phyloP scores from a whole-genome alignment of 1,140 invertebrate species.

The Pachypeltis micranthus region DNA sequence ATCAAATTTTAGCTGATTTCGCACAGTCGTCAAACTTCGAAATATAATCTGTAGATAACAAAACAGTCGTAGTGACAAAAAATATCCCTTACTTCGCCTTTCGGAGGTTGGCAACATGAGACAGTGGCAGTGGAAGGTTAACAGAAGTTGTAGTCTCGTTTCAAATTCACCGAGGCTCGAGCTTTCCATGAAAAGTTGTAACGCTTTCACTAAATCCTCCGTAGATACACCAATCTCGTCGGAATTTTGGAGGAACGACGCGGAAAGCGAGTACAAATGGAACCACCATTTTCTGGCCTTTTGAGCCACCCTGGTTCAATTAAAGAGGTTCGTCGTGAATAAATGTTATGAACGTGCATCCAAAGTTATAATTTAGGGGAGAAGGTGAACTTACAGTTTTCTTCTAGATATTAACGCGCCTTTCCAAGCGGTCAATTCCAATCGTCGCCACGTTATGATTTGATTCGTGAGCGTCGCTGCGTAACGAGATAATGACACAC shows the following conservation, averaged over 20 bases:
- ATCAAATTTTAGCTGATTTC: too few relatives aligned
- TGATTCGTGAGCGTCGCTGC: constrained; percentile 59
- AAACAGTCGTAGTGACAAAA: too few relatives aligned
- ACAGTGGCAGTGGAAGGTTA: constrained; percentile 63
- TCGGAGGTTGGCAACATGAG: constrained; percentile 39
- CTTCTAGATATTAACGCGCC: constrained; percentile 46
- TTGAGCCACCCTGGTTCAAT: constrained; percentile 41
- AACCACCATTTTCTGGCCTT: constrained; percentile 80
- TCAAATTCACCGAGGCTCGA: constrained; percentile 74
- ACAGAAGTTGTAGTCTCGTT: constrained; percentile 62
- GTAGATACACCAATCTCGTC: not conserved
- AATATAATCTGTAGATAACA: too few relatives aligned
- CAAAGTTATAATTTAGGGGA: too few relatives aligned
- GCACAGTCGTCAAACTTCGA: too few relatives aligned
- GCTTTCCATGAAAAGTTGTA: constrained; percentile 75
- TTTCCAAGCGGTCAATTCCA: constrained; percentile 81
- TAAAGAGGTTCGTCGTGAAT: too few relatives aligned
- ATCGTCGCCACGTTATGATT: constrained; percentile 80
- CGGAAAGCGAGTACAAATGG: constrained; percentile 61
- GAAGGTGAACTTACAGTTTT: not conserved
- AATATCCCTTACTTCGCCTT: constrained; percentile 36
- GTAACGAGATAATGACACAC: constrained; percentile 64
- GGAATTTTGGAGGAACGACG: constrained; percentile 34
- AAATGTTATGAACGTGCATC: too few relatives aligned
- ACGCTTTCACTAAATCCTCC: constrained; percentile 38